A percentile compares a stretch with the other conserved stretches of the same genome.
These are phyloP conservation scores for Imbricaverruca yamaguchii DNA, from an alignment of 2,888 invertebrate species.

Conservation along the genomic window DNA sequence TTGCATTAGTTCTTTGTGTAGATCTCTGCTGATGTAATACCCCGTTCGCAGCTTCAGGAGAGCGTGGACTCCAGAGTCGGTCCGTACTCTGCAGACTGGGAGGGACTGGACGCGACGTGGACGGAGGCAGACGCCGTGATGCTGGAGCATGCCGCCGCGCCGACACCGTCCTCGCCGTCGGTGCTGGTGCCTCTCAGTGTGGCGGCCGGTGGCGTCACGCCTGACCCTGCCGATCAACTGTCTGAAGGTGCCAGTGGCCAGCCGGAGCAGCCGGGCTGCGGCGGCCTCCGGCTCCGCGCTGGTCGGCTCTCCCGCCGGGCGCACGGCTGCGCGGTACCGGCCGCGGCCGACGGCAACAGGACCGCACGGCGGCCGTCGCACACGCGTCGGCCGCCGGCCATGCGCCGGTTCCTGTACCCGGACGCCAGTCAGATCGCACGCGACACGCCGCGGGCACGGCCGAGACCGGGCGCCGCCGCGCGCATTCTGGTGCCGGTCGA, in stretches of 20 bases:
- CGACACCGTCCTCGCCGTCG: no score
- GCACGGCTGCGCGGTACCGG: background rate
- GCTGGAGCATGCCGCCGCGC: background rate
- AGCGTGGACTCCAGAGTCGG: no score
- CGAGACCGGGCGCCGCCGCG: background rate
- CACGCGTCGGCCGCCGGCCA: background rate
- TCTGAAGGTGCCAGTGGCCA: no score
- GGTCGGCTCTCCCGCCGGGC: background rate
- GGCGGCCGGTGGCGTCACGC: background rate
- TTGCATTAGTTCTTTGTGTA: no score
- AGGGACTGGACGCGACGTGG: background rate
- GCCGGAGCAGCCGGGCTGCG: no score
- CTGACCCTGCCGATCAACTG: no score
- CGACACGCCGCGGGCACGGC: background rate
- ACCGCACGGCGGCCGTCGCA: no score
- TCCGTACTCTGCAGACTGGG: background rate
- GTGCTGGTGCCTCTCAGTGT: no score
- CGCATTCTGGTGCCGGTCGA: background rate
- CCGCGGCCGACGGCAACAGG: background rate
- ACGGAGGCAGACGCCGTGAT: background rate
- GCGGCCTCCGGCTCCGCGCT: background rate
- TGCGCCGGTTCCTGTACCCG: slow-evolving; percentile 12
- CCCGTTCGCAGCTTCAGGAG: background rate
- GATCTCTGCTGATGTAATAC: no score
- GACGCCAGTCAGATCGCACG: slow-evolving; percentile 1